phyloP scores from a whole-genome alignment of 2,113 vertebrate genomes.

The Anoura caudifer region DNA sequence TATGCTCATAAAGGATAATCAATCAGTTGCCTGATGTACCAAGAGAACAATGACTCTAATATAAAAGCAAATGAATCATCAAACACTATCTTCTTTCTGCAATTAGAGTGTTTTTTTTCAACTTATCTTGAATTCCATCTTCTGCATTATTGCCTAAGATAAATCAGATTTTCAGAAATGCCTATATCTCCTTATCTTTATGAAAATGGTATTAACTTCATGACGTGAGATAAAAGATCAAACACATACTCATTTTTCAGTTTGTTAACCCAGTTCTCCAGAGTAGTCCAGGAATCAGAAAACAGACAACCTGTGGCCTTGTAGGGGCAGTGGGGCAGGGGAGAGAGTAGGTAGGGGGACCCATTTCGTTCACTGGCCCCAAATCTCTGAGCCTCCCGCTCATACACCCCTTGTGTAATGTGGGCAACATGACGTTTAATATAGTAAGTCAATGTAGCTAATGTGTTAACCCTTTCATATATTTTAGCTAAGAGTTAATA shows the following conservation, averaged over 20 bases:
- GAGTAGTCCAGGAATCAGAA: neutral
- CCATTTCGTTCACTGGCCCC: neutral
- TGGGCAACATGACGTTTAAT: neutral
- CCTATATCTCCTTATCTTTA: neutral
- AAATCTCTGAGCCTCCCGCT: neutral
- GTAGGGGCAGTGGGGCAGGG: neutral
- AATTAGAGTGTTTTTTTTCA: neutral
- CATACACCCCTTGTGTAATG: neutral
- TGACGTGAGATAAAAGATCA: conserved; percentile 18
- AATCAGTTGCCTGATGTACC: neutral
- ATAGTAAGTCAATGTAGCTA: neutral
- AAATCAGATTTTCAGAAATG: neutral
- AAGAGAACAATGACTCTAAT: neutral
- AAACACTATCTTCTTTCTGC: neutral
- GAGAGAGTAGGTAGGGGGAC: neutral
- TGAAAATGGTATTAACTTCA: conserved; percentile 9
- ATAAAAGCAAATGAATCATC: neutral
- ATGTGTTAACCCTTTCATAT: neutral
- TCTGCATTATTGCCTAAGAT: neutral
- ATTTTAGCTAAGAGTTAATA: neutral
- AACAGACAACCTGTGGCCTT: neutral
- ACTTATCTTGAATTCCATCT: neutral
- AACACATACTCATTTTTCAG: neutral
- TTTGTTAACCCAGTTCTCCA: neutral
- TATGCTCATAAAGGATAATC: neutral